phyloP scores from a whole-genome alignment of 2,888 invertebrate genomes.

The Teleogryllus oceanicus region DNA sequence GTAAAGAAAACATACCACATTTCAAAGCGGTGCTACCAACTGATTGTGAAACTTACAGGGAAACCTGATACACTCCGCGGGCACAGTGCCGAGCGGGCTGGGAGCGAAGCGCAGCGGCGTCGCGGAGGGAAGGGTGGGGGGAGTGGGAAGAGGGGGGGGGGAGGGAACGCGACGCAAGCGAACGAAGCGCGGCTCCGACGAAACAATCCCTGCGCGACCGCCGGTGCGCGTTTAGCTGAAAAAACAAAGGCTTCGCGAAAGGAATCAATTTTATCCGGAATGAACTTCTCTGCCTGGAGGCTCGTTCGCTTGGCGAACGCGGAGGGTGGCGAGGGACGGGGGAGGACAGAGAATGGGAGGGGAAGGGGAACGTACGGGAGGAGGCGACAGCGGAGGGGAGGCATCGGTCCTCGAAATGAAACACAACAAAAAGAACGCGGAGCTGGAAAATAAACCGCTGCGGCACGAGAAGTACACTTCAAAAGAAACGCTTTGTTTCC shows the following conservation, averaged over 20 bases:
- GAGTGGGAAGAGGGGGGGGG: no score
- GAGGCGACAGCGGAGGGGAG: background rate
- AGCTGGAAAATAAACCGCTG: background rate
- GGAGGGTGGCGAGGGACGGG: background rate
- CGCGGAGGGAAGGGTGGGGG: no score
- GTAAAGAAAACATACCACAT: no score
- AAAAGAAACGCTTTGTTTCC: background rate
- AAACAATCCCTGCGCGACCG: no score
- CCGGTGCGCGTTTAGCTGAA: no score
- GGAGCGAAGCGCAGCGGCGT: no score
- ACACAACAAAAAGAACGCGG: background rate
- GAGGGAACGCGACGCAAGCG: no score
- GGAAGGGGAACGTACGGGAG: background rate
- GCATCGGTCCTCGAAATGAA: background rate
- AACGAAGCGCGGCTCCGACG: no score
- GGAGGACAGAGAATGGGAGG: background rate
- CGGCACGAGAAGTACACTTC: background rate
- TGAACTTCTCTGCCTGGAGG: constrained; percentile 18
- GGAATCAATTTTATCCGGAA: background rate
- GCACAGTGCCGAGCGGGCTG: no score
- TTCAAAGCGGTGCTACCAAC: no score
- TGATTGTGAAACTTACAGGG: no score
- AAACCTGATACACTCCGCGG: no score
- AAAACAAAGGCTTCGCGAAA: background rate
- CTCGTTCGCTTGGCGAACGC: background rate